Base-by-base conservation (phyloP, 2,888 invertebrate genomes). In the Aleiodes testaceus region DNA sequence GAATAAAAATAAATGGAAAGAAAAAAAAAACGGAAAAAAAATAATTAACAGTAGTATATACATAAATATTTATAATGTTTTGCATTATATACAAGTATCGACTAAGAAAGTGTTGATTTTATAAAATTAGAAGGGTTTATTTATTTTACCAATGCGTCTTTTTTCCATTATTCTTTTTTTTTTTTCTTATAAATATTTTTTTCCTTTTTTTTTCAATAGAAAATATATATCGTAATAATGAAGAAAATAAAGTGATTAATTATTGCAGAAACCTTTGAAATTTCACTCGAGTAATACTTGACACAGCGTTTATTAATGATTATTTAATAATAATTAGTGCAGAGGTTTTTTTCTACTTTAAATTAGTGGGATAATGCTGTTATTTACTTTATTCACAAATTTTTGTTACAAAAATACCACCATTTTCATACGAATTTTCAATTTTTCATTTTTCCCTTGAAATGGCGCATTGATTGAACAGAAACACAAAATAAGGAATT, bases 41-140 rank as follows among this genome's bases (percentile, higher is more conserved):
- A 68, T n/a, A 70, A 55, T 65, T 44, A 63, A 69, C 45, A 7
- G 36, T 36, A 36, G 69, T 64, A 69, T 72, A 71, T 72, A 76
- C 64, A 72, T 66, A 66, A 63, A 53, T 66, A 75, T 73, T 76
- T 73, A 74, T 75, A 75, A 75, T 70, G 73, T 73, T 76, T 74
- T 66, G 70, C 73, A 71, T 70, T 73, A 76, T 74, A 9, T 49
- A 73, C 71, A 72, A 70, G 66, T 52, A 63, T 59, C 47, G 44
- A 63, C 72, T 66, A 72, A 72, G 71, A 11, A 36, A 75, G 65
- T 66, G 65, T 68, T 71, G 65, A 74, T 74, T 75, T 75, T 73
- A 71, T 70, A 72, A 65, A 55, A 74, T 66, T 70, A 55, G 68
- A 72, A 68, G 68, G 68, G 71, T 71, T 65, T 72, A 72, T 72